A percentile compares a stretch with the other conserved stretches of the same genome.
Conservation (phyloP, 2,113 vertebrate genomes). For the Candoia aspera region DNA sequence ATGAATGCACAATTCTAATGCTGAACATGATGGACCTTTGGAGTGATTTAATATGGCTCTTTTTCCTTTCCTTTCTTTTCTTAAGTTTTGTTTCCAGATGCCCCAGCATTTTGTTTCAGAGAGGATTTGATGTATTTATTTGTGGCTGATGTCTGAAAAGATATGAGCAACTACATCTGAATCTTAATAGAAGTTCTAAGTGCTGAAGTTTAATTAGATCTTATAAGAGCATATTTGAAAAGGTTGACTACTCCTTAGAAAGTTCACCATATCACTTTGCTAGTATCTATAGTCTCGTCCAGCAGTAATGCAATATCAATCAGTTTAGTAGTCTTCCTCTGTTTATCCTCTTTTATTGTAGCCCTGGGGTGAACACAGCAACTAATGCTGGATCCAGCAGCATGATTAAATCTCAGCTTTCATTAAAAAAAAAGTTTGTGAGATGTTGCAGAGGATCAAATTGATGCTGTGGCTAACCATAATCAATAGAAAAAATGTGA, state of each 20-base stretch:
- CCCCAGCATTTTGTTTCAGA: not conserved
- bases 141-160: constrained; percentile 2
- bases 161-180: not conserved
- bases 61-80: not conserved
- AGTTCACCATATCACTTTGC: not conserved
- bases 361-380: constrained; percentile 18
- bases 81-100: not conserved
- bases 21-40: not conserved
- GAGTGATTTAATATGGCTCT: not conserved
- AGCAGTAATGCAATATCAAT: constrained; percentile 12
- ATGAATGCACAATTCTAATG: not conserved
- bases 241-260: not conserved
- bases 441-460: not conserved
- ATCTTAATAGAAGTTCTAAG: constrained; percentile 33
- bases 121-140: not conserved
- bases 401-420: constrained; percentile 25
- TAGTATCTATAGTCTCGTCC: not conserved
- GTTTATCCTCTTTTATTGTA: constrained; percentile 27
- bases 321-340: constrained; percentile 22
- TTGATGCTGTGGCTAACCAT: not conserved
- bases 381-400: constrained; percentile 1
- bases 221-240: not conserved
- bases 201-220: constrained; percentile 30
- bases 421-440: not conserved
- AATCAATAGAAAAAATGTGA: not conserved